Percentiles rank a stretch among this genome's conserved stretches.
Evolutionary conservation across 2,888 invertebrate genomes (phyloP).

Genomic region (Andrena flavipes): DNA sequence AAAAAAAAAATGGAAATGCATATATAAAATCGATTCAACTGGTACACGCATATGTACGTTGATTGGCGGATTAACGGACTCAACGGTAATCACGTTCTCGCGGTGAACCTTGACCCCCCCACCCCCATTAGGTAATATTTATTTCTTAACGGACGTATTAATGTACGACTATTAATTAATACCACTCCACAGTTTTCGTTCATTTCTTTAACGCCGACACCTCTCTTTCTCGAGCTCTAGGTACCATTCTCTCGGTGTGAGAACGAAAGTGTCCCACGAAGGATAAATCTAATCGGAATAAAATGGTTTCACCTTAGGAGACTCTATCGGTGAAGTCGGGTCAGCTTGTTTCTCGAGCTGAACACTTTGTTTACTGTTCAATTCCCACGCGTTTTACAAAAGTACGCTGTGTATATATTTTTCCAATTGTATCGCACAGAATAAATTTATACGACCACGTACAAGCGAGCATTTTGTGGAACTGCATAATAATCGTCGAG

Average conservation of each 20-base stretch:
- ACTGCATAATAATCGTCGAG: not conserved
- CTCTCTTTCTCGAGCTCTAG: not conserved
- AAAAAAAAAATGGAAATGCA: constrained; percentile 66
- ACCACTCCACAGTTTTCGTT: not conserved
- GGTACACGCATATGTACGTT: constrained; percentile 27
- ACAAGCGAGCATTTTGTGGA: constrained; percentile 16
- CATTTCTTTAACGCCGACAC: not conserved
- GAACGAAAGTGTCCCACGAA: too few species aligned
- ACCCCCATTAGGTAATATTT: constrained; percentile 30
- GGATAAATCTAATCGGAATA: not conserved
- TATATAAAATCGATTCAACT: constrained; percentile 54
- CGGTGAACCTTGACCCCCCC: not conserved
- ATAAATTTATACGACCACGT: constrained; percentile 53
- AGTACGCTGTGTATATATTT: constrained; percentile 47
- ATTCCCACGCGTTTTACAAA: constrained; percentile 21
- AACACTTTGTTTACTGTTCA: not conserved
- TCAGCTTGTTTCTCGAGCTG: too few species aligned
- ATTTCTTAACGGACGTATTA: constrained; percentile 27
- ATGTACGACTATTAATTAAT: constrained; percentile 11
- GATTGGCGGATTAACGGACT: constrained; percentile 28
- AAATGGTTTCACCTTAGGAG: constrained; percentile 2
- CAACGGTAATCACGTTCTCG: constrained; percentile 6
- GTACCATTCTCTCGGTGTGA: not conserved
- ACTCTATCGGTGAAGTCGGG: too few species aligned
- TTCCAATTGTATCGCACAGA: constrained; percentile 51